phyloP scores from a whole-genome alignment of 2,888 invertebrate species.

The Sialis lutaria region DNA sequence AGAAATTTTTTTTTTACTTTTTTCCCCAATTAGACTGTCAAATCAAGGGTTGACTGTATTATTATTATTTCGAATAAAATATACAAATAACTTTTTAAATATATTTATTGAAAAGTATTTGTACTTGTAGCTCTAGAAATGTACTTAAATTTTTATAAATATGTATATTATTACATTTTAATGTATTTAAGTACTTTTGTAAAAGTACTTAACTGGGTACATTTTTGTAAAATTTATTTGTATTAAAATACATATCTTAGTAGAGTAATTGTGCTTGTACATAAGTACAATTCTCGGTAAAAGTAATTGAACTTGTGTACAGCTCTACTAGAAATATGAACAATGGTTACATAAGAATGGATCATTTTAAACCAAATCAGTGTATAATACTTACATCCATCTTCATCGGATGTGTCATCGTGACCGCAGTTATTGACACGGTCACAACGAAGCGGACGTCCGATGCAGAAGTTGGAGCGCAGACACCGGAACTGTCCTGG shows the following conservation, averaged over 20 bases:
- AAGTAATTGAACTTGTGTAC: no score
- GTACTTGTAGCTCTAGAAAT: background rate
- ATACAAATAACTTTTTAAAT: background rate
- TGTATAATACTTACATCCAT: constrained; percentile 51
- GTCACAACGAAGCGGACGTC: constrained; percentile 59
- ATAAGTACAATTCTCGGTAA: no score
- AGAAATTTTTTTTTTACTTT: no score
- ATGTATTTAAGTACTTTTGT: background rate
- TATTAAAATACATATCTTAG: background rate
- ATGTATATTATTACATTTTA: background rate
- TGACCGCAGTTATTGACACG: constrained; percentile 71
- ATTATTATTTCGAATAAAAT: background rate
- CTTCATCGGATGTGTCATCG: constrained; percentile 55
- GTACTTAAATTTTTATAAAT: no score
- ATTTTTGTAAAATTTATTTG: background rate
- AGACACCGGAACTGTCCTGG: constrained; percentile 56
- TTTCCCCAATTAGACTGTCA: no score
- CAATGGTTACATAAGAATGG: background rate
- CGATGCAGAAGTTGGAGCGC: constrained; percentile 61
- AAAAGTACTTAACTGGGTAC: background rate
- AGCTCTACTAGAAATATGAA: background rate
- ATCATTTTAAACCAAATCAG: background rate
- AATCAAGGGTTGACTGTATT: no score
- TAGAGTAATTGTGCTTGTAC: background rate
- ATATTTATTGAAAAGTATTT: background rate